Percentiles rank a stretch among this genome's conserved stretches.
Conservation (phyloP, 2,888 invertebrate species). For the Sussaba pulchella region DNA sequence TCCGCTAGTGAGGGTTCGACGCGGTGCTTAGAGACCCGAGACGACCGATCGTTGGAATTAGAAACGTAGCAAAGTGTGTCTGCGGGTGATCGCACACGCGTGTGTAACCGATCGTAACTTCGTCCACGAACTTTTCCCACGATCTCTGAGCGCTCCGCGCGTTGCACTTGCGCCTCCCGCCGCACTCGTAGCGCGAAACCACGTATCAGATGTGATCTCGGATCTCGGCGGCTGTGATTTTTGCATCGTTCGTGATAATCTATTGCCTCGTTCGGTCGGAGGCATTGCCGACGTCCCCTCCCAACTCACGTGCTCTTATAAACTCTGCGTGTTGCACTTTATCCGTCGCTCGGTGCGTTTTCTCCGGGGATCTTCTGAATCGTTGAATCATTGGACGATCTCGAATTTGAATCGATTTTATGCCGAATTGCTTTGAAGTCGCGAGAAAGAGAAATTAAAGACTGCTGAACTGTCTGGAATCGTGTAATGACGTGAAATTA, state of each 20-base stretch:
- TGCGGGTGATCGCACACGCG: slow-evolving; percentile 33
- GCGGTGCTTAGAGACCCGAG: slow-evolving; percentile 10
- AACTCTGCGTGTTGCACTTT: not conserved
- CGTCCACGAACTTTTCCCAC: slow-evolving; percentile 68
- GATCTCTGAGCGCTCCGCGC: slow-evolving; percentile 64
- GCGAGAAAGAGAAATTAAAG: too few species aligned
- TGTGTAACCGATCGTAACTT: slow-evolving; percentile 61
- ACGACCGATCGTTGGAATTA: slow-evolving; percentile 48
- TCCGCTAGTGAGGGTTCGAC: too few species aligned
- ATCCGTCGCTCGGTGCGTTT: too few species aligned
- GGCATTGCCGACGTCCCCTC: slow-evolving; percentile 42
- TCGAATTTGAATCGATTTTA: too few species aligned
- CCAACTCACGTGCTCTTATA: slow-evolving; percentile 29
- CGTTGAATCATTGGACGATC: too few species aligned
- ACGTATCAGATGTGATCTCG: slow-evolving; percentile 72
- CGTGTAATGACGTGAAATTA: too few species aligned
- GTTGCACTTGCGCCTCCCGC: slow-evolving; percentile 36
- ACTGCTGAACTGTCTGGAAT: too few species aligned
- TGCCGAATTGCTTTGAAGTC: too few species aligned
- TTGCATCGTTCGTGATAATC: slow-evolving; percentile 72
- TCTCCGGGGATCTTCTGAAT: too few species aligned
- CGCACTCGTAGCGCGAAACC: slow-evolving; percentile 31
- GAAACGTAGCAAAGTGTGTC: slow-evolving; percentile 37
- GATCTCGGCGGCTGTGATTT: slow-evolving; percentile 69
- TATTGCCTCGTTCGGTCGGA: slow-evolving; percentile 66